Evolutionary conservation across 2,888 invertebrate species (phyloP), one percentile per base, ranked within the genome.

Genomic region (Anticlea derivata): DNA sequence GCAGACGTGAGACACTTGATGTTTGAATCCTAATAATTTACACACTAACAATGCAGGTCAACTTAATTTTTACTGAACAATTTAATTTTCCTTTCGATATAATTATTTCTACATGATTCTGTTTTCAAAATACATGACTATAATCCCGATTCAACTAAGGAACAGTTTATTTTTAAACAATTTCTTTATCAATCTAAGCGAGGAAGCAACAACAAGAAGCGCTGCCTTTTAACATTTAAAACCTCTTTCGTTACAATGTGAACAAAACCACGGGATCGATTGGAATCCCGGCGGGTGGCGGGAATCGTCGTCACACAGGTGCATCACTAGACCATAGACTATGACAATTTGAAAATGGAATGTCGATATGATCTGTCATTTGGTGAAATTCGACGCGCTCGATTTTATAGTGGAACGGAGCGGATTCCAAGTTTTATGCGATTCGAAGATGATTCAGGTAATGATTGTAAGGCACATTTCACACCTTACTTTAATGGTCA

Each of bases 311-410:
- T 58, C 55, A 52, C 54, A 58, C 75, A 75, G 73, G 77, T 78
- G 80, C 75, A 65, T 65, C 64, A 56, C 70, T 62, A 72, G 24
- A 41, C 31, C 40, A 34, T 39, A 47, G 49, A 37, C 49, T 53
- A 47, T 66, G 71, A 72, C 70, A 65, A 72, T 74, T 77, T 61
- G 61, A 73, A 75, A 78, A 74, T 73, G 73, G 80, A 80, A 80
- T 69, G 70, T 66, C 61, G 61, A 68, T 74, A 73, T 72, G 74
- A 62, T 71, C 66, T 68, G 71, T 79, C 77, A 78, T 83, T 79
- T 74, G 65, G 64, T 60, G 45, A 52, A 63, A 80, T 85, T 84
- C 60, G 83, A 72, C 62, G 79, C 73, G 79, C 69, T 62, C 54
- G 67, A 61, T 65, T 63, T 64, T 60, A 49, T 61, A 58, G 59